These are phyloP conservation scores for Enteromius afrohamiltoni DNA, from an alignment of 2,797 vertebrate genomes.

Conservation along the genomic window DNA sequence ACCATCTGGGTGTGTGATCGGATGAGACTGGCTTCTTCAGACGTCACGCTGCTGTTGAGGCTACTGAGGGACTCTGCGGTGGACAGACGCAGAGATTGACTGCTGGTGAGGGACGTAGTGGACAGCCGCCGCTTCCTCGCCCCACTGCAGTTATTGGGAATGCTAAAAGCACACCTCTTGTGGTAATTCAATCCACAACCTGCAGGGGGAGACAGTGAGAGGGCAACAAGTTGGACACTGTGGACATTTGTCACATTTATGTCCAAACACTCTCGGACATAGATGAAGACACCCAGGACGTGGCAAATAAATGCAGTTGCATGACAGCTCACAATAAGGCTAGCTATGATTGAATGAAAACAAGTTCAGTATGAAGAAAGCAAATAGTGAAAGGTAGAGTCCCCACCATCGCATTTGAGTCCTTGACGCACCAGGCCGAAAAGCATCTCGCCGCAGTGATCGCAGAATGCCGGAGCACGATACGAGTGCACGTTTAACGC, in stretches of 20 bases:
- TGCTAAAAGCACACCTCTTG: constrained; percentile 93
- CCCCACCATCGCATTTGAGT: constrained; percentile 91
- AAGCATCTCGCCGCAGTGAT: constrained; percentile 94
- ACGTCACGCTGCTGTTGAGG: constrained; percentile 68
- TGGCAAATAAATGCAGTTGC: neutral
- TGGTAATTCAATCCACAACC: constrained; percentile 94
- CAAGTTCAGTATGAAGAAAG: neutral
- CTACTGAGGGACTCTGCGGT: constrained; percentile 81
- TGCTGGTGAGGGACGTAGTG: constrained; percentile 86
- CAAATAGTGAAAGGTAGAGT: neutral
- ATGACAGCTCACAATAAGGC: neutral
- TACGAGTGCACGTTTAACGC: constrained; percentile 92
- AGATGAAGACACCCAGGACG: neutral
- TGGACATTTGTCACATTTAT: neutral
- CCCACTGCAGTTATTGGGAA: constrained; percentile 93
- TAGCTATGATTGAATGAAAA: neutral
- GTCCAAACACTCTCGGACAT: neutral
- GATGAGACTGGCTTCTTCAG: constrained; percentile 78
- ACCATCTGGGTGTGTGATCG: constrained; percentile 81
- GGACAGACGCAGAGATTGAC: constrained; percentile 84
- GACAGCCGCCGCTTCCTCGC: constrained; percentile 88
- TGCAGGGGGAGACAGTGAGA: constrained; percentile 71
- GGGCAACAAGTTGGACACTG: neutral
- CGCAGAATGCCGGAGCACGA: constrained; percentile 92
- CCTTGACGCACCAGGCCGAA: constrained; percentile 92